Evolutionary conservation across 2,113 vertebrate species (phyloP).

Genomic region (Dicaeum eximium): DNA sequence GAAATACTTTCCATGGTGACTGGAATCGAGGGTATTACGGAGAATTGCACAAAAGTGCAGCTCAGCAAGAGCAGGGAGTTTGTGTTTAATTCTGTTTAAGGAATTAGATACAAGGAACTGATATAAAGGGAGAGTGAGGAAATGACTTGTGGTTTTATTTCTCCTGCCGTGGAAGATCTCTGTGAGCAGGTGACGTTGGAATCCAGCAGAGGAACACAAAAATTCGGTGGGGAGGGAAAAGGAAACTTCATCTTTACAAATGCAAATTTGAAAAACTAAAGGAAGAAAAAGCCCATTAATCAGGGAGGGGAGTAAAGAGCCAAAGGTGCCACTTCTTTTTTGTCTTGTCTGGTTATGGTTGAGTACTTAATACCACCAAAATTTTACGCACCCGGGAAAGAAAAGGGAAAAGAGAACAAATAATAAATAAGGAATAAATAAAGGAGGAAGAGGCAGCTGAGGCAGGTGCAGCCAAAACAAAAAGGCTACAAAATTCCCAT

Average conservation of each 20-base stretch:
- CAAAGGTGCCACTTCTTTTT: not conserved
- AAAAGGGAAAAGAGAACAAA: not conserved
- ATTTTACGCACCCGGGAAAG: not conserved
- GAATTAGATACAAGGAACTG: not conserved
- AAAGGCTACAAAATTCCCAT: not conserved
- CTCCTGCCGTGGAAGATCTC: not conserved
- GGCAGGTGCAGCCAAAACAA: not conserved
- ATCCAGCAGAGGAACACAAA: not conserved
- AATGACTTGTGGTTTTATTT: not conserved
- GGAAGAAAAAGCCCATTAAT: not conserved
- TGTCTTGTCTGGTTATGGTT: not conserved
- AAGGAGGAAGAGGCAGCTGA: not conserved
- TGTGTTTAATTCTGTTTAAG: not conserved
- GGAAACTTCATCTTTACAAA: not conserved
- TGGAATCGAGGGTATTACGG: slow-evolving; percentile 5
- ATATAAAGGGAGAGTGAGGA: not conserved
- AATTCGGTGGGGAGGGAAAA: not conserved
- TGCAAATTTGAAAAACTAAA: not conserved
- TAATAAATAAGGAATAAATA: not conserved
- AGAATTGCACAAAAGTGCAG: not conserved
- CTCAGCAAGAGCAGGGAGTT: not conserved
- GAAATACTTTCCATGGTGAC: slow-evolving; percentile 39
- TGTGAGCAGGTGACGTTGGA: not conserved
- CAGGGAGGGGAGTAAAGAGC: not conserved
- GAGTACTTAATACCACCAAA: not conserved